Evolutionary conservation across 2,113 vertebrate species (phyloP).

Genomic region (Epinephelus moara): DNA sequence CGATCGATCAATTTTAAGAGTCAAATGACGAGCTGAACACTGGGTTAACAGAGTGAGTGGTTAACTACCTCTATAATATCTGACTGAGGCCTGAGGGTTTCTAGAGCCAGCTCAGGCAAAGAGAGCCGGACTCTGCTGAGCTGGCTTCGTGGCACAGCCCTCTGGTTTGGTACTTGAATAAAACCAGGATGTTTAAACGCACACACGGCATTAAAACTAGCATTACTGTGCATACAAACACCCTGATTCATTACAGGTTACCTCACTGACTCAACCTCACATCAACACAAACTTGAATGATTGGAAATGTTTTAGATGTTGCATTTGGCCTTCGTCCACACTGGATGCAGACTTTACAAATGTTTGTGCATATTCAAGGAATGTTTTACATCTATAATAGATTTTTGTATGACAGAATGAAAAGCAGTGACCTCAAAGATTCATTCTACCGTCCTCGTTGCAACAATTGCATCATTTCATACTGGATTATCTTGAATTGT

Average conservation of each 20-base stretch:
- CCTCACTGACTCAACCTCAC: background rate
- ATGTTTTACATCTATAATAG: background rate
- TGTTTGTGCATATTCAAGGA: background rate
- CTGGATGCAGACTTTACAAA: background rate
- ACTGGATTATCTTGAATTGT: too few relatives aligned
- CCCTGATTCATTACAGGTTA: background rate
- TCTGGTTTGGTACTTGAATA: background rate
- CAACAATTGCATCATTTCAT: too few relatives aligned
- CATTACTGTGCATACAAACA: background rate
- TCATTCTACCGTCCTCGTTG: background rate
- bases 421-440: background rate
- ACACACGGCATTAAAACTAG: background rate
- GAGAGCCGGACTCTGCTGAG: too few relatives aligned
- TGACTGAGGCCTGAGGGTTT: too few relatives aligned
- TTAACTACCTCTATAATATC: too few relatives aligned
- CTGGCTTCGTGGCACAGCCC: too few relatives aligned
- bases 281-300: constrained; percentile 11
- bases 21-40: too few relatives aligned
- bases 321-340: background rate
- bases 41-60: too few relatives aligned
- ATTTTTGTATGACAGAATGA: background rate
- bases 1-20: too few relatives aligned
- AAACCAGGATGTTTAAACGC: background rate
- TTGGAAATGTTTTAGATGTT: background rate
- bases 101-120: too few relatives aligned